Evolutionary conservation across 2,797 vertebrate species (phyloP), one percentile per base, ranked within the genome.

Genomic region (Gadopsis bispinosus): DNA sequence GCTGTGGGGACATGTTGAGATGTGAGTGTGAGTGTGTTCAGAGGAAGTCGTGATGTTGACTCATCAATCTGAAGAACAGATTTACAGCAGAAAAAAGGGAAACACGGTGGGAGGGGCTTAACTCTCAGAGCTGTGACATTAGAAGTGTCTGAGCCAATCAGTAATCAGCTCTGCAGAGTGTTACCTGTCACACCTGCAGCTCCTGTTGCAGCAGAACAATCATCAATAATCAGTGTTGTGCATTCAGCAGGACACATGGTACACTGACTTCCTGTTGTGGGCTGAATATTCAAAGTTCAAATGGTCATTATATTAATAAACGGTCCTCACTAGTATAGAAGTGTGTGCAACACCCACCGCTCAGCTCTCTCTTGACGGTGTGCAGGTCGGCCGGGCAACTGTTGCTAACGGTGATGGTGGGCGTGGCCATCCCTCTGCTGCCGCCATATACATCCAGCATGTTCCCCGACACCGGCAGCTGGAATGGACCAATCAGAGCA

Each of bases 321-420:
- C 20, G 47, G 17, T 47, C 45, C 47, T 50, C 47, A n/a, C 47
- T 8, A n/a, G 16, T 47, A 8, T 47, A 7, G 8, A 22, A n/a
- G 69, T 35, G 11, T 47, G 39, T 20, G 41, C 10, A 55, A 12
- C 29, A 43, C 84, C 63, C 89, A 97, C 96, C 96, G 1, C 83
- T 90, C 66, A 95, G 83, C 85, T 97, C 96, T 1, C 31, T 93
- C 88, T 97, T 97, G 82, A 97, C 89, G 9, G 91, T 89, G 13
- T 95, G 93, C 76, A 97, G 94, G 83, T 97, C 90, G 1, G 96
- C 96, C 0, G 97, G 97, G 72, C 97, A 97, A 73, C 96, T 97
- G 93, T 96, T 97, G 92, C 96, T 97, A 75, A 95, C 89, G 0
- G 95, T 90, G 78, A 96, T 83, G 39, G 91, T 90, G 45, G 96